These are phyloP conservation scores for Eristalis intricaria DNA, from an alignment of 2,888 invertebrate genomes.

Conservation along the genomic window DNA sequence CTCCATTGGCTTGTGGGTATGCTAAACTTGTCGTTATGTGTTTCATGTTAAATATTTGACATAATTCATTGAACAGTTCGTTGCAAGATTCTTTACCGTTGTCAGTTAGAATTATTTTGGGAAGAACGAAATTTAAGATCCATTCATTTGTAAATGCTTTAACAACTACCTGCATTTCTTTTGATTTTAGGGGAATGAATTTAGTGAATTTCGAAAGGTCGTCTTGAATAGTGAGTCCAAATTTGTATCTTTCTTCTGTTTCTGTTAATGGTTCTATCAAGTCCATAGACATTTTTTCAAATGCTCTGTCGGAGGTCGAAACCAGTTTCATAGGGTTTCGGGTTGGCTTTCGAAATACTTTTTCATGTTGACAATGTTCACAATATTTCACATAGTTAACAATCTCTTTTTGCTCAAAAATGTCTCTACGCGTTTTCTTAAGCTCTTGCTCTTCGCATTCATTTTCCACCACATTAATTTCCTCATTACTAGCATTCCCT, in stretches of 20 bases:
- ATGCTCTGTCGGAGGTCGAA: slow-evolving; percentile 8
- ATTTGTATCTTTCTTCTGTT: slow-evolving; percentile 15
- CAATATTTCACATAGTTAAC: slow-evolving; percentile 7
- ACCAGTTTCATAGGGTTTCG: slow-evolving; percentile 26
- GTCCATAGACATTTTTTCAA: slow-evolving; percentile 9
- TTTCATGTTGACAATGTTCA: slow-evolving; percentile 16
- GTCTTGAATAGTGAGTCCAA: slow-evolving; percentile 11
- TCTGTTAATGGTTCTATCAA: slow-evolving; percentile 8
- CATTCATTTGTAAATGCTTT: not conserved
- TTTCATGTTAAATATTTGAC: not conserved
- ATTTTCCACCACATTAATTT: no score
- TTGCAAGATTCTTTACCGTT: slow-evolving; percentile 18
- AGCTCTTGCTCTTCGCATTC: no score
- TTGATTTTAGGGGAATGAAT: not conserved
- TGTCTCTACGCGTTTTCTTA: no score
- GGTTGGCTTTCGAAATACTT: slow-evolving; percentile 12
- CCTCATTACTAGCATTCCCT: no score
- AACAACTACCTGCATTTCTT: not conserved
- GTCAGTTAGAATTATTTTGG: slow-evolving; percentile 5
- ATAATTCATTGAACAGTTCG: slow-evolving; percentile 12
- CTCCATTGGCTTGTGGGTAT: slow-evolving; percentile 3
- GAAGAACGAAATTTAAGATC: slow-evolving; percentile 5
- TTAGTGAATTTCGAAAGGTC: slow-evolving; percentile 8
- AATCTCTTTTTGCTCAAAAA: no score
- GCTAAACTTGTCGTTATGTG: slow-evolving; percentile 16